phyloP scores from a whole-genome alignment of 2,888 invertebrate species.

The Lepidocyrtinus sp. region DNA sequence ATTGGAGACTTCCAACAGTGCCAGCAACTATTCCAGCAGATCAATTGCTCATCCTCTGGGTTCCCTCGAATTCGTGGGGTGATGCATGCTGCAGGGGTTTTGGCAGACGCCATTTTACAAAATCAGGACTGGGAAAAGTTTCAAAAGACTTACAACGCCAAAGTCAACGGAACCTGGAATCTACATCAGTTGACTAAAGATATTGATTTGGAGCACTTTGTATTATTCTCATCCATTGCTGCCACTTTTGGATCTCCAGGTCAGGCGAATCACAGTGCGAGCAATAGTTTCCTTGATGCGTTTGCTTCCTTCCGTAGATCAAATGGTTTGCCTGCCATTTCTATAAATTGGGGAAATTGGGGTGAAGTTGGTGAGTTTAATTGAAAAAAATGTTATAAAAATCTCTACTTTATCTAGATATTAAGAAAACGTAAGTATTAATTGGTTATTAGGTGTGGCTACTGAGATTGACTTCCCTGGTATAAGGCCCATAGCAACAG shows the following conservation, averaged over 20 bases:
- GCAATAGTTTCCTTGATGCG: constrained; percentile 38
- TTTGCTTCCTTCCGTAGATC: constrained; percentile 43
- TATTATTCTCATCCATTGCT: constrained; percentile 51
- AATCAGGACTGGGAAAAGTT: constrained; percentile 59
- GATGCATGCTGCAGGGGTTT: constrained; percentile 33
- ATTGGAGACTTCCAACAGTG: constrained; percentile 30
- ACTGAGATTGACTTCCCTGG: constrained; percentile 35
- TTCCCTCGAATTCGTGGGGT: constrained; percentile 19
- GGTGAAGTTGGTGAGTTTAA: constrained; percentile 44
- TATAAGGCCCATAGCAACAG: constrained; percentile 9
- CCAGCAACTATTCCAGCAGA: background rate
- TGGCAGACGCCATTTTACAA: constrained; percentile 28
- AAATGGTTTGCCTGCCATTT: constrained; percentile 31
- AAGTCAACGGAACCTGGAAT: constrained; percentile 46
- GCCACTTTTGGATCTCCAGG: constrained; percentile 46
- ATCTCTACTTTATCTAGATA: too few species aligned
- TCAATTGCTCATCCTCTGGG: background rate
- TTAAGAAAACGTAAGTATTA: too few species aligned
- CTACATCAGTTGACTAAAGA: constrained; percentile 52
- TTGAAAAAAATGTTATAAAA: too few species aligned
- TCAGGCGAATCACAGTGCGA: constrained; percentile 41
- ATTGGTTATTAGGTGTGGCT: too few species aligned
- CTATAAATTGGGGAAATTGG: constrained; percentile 44
- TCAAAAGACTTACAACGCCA: constrained; percentile 35
- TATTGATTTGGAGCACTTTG: constrained; percentile 53